Percentiles rank a stretch among this genome's conserved stretches.
Conservation (phyloP, 2,113 vertebrate species). For the Ophiodon elongatus region DNA sequence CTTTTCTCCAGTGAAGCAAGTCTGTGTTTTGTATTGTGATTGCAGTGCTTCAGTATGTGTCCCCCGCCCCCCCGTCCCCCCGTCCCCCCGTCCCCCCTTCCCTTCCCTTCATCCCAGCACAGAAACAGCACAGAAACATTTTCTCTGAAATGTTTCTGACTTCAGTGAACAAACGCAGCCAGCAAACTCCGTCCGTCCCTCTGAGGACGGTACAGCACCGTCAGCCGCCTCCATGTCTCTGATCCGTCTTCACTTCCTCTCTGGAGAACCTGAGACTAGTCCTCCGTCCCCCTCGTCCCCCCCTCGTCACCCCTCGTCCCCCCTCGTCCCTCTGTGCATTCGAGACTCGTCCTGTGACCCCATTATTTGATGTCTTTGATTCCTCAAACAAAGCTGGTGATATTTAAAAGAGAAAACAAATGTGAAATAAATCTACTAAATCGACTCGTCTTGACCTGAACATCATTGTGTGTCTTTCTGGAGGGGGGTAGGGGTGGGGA, state of each 20-base stretch:
- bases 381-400: conserved; percentile 67
- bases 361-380: conserved; percentile 58
- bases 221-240: neutral
- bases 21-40: conserved; percentile 34
- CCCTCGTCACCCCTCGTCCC: no score
- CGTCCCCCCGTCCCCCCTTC: no score
- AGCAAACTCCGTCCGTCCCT: conserved; percentile 1
- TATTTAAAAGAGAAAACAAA: conserved; percentile 54
- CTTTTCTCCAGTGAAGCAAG: conserved; percentile 35
- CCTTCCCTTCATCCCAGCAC: neutral
- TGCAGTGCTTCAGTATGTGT: conserved; percentile 11
- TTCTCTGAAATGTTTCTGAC: conserved; percentile 8
- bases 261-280: conserved; percentile 15
- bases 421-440: conserved; percentile 73
- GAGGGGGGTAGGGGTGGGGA: no score
- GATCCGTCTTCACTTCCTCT: neutral
- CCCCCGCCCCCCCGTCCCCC: neutral
- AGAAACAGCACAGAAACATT: neutral
- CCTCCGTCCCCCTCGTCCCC: no score
- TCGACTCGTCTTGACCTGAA: conserved; percentile 42
- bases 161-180: conserved; percentile 25
- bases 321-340: conserved; percentile 32
- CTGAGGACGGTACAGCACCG: no score
- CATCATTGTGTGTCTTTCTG: neutral
- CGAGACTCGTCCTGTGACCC: conserved; percentile 42